Percentiles rank a stretch among this genome's conserved stretches.
These are phyloP conservation scores for Hapalemur alaotrensis DNA, from an alignment of 2,797 vertebrate genomes.

Conservation along the genomic window DNA sequence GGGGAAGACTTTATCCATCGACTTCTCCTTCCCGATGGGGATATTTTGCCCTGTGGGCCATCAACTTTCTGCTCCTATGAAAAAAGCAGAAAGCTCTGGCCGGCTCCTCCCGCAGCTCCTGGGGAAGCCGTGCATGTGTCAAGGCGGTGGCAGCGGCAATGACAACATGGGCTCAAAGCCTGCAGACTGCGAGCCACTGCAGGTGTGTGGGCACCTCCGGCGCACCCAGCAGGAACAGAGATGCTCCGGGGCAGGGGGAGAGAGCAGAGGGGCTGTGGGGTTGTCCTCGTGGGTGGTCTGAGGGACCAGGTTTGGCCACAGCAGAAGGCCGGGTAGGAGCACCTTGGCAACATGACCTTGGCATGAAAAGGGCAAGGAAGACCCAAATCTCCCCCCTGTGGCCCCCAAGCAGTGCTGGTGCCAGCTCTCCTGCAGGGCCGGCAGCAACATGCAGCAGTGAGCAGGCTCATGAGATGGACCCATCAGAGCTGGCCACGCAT, in stretches of 20 bases:
- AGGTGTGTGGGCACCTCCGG: too few species aligned
- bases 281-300: background rate
- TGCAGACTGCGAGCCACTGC: background rate
- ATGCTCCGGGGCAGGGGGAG: background rate
- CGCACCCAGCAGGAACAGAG: background rate
- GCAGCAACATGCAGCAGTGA: background rate
- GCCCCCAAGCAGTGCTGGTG: background rate
- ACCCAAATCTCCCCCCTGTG: background rate
- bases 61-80: background rate
- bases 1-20: too few species aligned
- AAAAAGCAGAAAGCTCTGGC: background rate
- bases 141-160: accelerated
- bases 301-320: background rate
- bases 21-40: background rate
- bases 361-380: background rate
- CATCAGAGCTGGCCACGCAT: background rate
- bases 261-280: background rate
- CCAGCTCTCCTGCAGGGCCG: background rate
- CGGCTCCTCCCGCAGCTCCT: background rate
- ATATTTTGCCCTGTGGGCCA: background rate
- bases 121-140: background rate
- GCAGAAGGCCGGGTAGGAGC: background rate
- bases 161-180: accelerated
- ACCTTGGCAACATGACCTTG: background rate
- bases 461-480: background rate